These are phyloP conservation scores for Barypeithes pellucidus DNA, from an alignment of 2,888 invertebrate genomes.

Conservation along the genomic window DNA sequence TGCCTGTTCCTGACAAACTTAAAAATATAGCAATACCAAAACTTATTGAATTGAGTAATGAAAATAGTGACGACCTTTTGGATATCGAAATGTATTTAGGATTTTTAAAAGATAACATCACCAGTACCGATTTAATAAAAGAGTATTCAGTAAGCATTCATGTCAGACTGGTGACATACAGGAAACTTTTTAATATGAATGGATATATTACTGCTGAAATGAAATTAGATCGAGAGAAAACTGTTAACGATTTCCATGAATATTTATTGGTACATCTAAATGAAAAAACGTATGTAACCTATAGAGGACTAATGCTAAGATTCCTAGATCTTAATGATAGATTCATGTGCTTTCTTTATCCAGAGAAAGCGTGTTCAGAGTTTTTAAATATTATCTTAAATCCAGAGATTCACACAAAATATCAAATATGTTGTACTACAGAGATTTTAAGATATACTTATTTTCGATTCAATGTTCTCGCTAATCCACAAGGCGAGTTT, in stretches of 20 bases:
- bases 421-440: conserved; percentile 24
- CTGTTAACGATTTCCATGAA: conserved; percentile 16
- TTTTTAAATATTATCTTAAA: conserved; percentile 2
- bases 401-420: conserved; percentile 21
- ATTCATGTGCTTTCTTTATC: conserved; percentile 6
- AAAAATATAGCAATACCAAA: background rate
- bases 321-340: conserved; percentile 14
- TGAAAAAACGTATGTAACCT: background rate
- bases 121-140: background rate
- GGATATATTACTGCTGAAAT: background rate
- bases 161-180: conserved; percentile 16
- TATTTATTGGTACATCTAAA: conserved; percentile 17
- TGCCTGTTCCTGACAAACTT: background rate
- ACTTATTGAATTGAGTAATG: conserved; percentile 6
- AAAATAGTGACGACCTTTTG: conserved; percentile 7
- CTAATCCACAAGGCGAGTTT: background rate
- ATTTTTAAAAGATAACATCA: background rate
- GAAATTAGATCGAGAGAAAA: conserved; percentile 3
- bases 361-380: conserved; percentile 18
- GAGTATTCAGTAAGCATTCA: background rate
- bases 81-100: background rate
- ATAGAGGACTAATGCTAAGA: background rate
- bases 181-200: background rate
- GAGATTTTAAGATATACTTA: background rate
- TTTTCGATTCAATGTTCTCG: background rate